phyloP scores from a whole-genome alignment of 2,113 vertebrate species.

The Myiozetetes cayanensis region DNA sequence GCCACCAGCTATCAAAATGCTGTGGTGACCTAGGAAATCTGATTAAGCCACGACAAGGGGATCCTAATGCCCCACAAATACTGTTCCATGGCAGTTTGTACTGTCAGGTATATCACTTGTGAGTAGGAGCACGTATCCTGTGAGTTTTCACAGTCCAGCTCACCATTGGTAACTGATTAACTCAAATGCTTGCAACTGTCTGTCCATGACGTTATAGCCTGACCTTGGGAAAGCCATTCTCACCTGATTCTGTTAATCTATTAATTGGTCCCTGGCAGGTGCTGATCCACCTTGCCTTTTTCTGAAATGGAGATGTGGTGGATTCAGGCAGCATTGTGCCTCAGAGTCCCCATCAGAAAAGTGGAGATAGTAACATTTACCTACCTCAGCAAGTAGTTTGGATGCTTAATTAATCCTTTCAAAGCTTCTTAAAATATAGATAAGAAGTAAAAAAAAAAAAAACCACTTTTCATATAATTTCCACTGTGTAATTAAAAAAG shows the following conservation, averaged over 20 bases:
- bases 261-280: neutral
- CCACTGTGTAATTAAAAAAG: slow-evolving; percentile 22
- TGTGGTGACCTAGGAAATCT: neutral
- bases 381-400: slow-evolving; percentile 11
- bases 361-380: neutral
- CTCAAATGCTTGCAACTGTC: neutral
- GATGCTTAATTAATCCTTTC: slow-evolving; percentile 48
- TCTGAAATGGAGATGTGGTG: neutral
- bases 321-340: neutral
- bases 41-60: neutral
- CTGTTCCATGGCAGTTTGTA: neutral
- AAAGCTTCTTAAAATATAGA: slow-evolving; percentile 38
- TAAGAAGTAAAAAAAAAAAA: neutral
- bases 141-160: slow-evolving; percentile 16
- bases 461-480: neutral
- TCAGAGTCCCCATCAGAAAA: slow-evolving; percentile 1
- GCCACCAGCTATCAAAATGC: neutral
- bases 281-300: slow-evolving; percentile 3
- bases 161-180: slow-evolving; percentile 34
- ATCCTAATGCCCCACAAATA: neutral
- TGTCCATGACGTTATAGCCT: neutral
- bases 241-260: neutral
- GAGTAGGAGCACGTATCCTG: neutral
- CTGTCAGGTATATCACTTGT: neutral
- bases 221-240: slow-evolving; percentile 41